phyloP scores from a whole-genome alignment of 1,140 invertebrate species.

The Phymastichus coffea region DNA sequence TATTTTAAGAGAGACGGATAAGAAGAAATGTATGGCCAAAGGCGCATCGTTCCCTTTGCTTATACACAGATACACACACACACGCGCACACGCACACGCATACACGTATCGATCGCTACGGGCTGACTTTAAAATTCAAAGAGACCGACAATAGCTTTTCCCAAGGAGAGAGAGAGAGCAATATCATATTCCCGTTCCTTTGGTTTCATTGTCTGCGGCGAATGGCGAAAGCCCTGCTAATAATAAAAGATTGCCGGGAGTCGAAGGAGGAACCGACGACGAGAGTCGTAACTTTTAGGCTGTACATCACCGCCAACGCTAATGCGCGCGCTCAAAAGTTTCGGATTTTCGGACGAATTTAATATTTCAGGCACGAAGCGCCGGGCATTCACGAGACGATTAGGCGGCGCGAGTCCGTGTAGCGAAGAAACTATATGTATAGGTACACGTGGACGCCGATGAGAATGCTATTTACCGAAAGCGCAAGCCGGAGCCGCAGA shows the following conservation, averaged over 20 bases:
- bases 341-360: slow-evolving; percentile 50
- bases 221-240: slow-evolving; percentile 53
- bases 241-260: slow-evolving; percentile 56
- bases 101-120: slow-evolving; percentile 26
- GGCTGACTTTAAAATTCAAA: slow-evolving; percentile 61
- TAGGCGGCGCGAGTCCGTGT: slow-evolving; percentile 5
- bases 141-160: slow-evolving; percentile 59
- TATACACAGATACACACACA: slow-evolving; percentile 28
- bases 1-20: slow-evolving; percentile 31
- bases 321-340: slow-evolving; percentile 49
- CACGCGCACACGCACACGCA: no score
- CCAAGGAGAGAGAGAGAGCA: slow-evolving; percentile 45
- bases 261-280: slow-evolving; percentile 25
- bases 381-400: slow-evolving; percentile 24
- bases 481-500: no score
- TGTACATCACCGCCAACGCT: slow-evolving; percentile 54
- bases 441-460: neutral
- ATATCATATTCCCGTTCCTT: slow-evolving; percentile 60
- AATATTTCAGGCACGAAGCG: slow-evolving; percentile 44
- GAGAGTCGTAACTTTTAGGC: slow-evolving; percentile 47
- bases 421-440: slow-evolving; percentile 21
- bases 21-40: slow-evolving; percentile 48
- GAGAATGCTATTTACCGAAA: no score
- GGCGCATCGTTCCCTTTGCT: slow-evolving; percentile 48
- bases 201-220: slow-evolving; percentile 56